These are phyloP conservation scores for Byasa hedistus DNA, from an alignment of 2,888 invertebrate species.

Conservation along the genomic window DNA sequence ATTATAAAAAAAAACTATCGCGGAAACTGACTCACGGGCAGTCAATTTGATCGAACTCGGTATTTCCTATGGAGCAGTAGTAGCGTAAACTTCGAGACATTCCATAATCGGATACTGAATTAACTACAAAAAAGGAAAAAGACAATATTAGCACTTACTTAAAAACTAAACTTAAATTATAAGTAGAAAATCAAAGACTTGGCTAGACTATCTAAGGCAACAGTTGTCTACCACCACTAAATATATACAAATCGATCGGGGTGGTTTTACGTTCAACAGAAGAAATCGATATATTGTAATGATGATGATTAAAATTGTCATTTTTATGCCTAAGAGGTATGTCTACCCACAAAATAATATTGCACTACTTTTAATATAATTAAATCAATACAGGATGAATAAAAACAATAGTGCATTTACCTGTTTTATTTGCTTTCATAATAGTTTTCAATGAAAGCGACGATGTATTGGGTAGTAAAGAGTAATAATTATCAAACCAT, in stretches of 20 bases:
- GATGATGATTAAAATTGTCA: no score
- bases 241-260: no score
- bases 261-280: no score
- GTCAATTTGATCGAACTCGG: slow-evolving; percentile 27
- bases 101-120: slow-evolving; percentile 19
- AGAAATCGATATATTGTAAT: no score
- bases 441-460: slow-evolving; percentile 24
- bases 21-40: slow-evolving; percentile 11
- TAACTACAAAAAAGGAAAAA: slow-evolving; percentile 9
- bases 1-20: not conserved
- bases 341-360: no score
- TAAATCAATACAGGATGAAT: not conserved
- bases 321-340: no score
- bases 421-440: slow-evolving; percentile 23
- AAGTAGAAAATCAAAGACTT: no score
- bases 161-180: no score
- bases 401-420: not conserved
- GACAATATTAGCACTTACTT: no score
- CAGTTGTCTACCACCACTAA: no score
- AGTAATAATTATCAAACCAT: slow-evolving; percentile 27
- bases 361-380: no score
- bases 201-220: no score
- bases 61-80: slow-evolving; percentile 30
- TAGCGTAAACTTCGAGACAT: slow-evolving; percentile 29
- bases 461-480: slow-evolving; percentile 19